Conservation (phyloP, 2,888 invertebrate species). For the Dioctria rufipes region DNA sequence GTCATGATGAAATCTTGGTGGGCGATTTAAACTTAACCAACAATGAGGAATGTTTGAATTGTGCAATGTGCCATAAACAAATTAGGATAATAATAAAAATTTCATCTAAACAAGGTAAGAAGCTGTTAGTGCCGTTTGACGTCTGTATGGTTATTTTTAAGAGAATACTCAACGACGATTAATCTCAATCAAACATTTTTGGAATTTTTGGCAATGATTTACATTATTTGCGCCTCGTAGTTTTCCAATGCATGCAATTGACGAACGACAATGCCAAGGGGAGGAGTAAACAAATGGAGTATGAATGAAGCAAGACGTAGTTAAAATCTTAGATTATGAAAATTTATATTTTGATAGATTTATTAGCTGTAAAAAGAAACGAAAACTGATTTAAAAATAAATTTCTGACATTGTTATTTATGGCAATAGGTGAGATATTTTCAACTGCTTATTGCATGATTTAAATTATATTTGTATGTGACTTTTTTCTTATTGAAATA, state of each 20-base stretch:
- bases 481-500: no score
- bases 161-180: constrained; percentile 4
- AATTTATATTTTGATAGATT: no score
- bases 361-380: no score
- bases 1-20: constrained; percentile 3
- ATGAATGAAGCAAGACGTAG: constrained; percentile 23
- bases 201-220: constrained; percentile 17
- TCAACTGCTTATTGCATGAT: no score
- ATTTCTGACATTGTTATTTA: no score
- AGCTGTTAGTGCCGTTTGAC: constrained; percentile 8
- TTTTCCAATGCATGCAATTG: not conserved
- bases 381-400: no score
- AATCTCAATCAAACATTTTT: constrained; percentile 25
- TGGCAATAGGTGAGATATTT: no score
- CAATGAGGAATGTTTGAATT: constrained; percentile 22
- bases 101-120: not conserved
- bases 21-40: not conserved
- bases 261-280: not conserved
- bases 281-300: not conserved
- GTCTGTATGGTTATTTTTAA: not conserved
- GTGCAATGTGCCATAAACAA: not conserved
- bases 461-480: no score
- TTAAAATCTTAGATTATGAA: not conserved
- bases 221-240: not conserved
- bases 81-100: constrained; percentile 7